Base-by-base conservation (phyloP, 2,113 vertebrate species). In the Scophthalmus maximus region DNA sequence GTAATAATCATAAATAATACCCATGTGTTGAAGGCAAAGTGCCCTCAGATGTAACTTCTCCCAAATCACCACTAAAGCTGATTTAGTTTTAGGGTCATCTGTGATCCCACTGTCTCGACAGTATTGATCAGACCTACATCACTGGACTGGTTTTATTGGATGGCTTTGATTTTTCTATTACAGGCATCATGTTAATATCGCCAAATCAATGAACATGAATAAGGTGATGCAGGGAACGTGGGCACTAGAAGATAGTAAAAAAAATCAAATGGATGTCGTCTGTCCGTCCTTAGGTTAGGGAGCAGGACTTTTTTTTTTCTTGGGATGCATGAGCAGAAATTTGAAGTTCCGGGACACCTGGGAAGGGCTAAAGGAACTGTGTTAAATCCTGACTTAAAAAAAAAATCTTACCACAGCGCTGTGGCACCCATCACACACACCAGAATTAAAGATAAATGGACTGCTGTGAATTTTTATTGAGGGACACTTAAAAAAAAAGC, bases 401-500 rank as follows among this genome's bases (percentile, higher is more conserved):
- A 46, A 46, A 0, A 12, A 8, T 60, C 50, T 56, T 26, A 50
- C 34, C 20, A 26, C 26, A 30, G 51, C 1, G 18, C 46, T 51
- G 72, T 79, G 71, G 50, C 81, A 69, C 63, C 74, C 65, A 81
- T 74, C 63, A 83, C 47, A 65, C 49, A 63, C 76, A 65, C 62
- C 57, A 68, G 56, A 57, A 42, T 84, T 71, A 57, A 66, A 87
- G 75, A 87, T 86, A 89, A 89, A 89, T 80, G 69, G 61, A 78
- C 79, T 78, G 74, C 86, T 86, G 83, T 84, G 85, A 76, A 29
- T 87, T 90, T 91, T 89, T 88, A 87, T 87, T 78, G 68, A 66
- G 78, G 60, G 46, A 61, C 81, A 87, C 90, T 78, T 34, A 34
- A 9, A 89, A 86, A 89, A 83, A 80, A 73, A 78, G 60, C 65